Conservation (phyloP, 2,888 invertebrate species). For the Spodoptera exigua region DNA sequence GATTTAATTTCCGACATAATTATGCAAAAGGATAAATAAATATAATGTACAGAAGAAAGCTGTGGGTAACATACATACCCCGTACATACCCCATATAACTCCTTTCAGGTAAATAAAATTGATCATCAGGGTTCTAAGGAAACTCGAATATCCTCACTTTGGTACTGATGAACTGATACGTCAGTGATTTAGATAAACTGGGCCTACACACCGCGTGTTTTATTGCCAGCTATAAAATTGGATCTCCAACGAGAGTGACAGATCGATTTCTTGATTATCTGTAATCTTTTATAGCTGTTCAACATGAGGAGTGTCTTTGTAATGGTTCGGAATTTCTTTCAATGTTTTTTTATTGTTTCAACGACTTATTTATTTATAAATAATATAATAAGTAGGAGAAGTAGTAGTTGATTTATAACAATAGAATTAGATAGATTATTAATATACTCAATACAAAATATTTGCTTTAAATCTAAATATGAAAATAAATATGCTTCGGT, state of each 20-base stretch:
- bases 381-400: too few species aligned
- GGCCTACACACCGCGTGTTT: constrained; percentile 46
- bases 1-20: too few species aligned
- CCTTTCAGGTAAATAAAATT: constrained; percentile 26
- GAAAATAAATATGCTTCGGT: too few species aligned
- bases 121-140: constrained; percentile 14
- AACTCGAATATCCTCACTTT: constrained; percentile 23
- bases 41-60: too few species aligned
- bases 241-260: constrained; percentile 37
- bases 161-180: constrained; percentile 42
- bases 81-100: neutral
- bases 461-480: too few species aligned
- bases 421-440: too few species aligned
- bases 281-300: constrained; percentile 36
- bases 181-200: constrained; percentile 48
- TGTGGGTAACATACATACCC: too few species aligned
- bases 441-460: too few species aligned
- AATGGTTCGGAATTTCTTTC: constrained; percentile 18
- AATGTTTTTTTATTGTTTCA: neutral
- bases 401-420: too few species aligned
- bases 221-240: constrained; percentile 52
- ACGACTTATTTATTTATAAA: too few species aligned
- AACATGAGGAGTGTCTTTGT: constrained; percentile 25
- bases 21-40: too few species aligned
- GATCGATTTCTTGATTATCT: constrained; percentile 41